Base-by-base conservation (phyloP, 2,888 invertebrate genomes). In the Rhagonycha lutea region DNA sequence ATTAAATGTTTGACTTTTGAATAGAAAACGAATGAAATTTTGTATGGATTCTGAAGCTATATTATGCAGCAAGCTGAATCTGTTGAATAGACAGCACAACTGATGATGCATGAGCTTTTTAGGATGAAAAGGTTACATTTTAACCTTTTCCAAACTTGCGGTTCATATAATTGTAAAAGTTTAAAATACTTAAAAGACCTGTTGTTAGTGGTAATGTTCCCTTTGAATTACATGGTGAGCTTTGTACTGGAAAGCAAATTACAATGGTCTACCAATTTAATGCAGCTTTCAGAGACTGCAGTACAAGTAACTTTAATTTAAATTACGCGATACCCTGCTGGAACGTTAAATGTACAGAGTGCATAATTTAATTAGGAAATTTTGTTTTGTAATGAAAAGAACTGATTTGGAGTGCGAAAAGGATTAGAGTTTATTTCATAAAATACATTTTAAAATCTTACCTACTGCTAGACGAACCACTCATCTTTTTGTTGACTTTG, bases 401-500 rank as follows among this genome's bases (percentile, higher is more conserved):
- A 18, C 18, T 18, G 18, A 18, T 18, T 18, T 18, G 2, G 18
- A 18, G 18, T n/a, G 2, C 18, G 18, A 18, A 18, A 2, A 18
- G 18, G 18, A 18, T 2, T 1, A 18, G 1, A 18, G 1, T 18
- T 14, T 18, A 18, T 61, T 61, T 3, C 9, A n/a, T 5, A 18
- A 18, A 4, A 61, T 7, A 18, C 3, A 18, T 61, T 11, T 63
- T n/a, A 12, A 29, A 24, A 14, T 28, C 90, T 89, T 82, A 91
- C 91, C 91, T 90, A 91, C 90, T 89, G 88, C 90, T 90, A 93
- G 90, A 95, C 95, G 92, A 95, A 95, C 96, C 96, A 96, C 91
- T 96, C 96, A 91, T 96, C 96, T 89, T 96, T 96, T 91, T 95
- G 91, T 87, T 94, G 90, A 87, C 89, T 90, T 87, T 86, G 86